phyloP scores from a whole-genome alignment of 2,888 invertebrate genomes.

The Eulithis prunata region DNA sequence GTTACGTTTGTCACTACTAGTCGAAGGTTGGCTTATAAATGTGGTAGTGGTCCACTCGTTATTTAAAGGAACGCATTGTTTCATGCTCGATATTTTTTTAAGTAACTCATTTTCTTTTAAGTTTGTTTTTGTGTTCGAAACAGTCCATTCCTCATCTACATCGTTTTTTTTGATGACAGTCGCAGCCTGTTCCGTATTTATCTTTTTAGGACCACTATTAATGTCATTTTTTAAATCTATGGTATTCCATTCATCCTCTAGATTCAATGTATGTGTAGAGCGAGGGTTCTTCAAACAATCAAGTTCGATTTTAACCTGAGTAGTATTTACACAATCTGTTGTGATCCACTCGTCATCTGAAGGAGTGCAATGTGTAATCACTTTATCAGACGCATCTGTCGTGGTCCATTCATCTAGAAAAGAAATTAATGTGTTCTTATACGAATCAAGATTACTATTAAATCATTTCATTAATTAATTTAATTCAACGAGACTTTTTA shows the following conservation, averaged over 20 bases:
- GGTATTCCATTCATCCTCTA: conserved; percentile 12
- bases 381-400: conserved; percentile 10
- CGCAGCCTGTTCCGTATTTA: neutral
- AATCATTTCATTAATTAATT: no score
- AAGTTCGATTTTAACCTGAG: neutral
- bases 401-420: conserved; percentile 31
- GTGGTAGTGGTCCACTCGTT: conserved; percentile 12
- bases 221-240: neutral
- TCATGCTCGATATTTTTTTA: neutral
- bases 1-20: neutral
- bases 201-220: neutral
- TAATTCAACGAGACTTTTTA: no score
- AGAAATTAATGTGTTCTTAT: conserved; percentile 12
- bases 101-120: neutral
- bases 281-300: neutral
- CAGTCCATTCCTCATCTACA: conserved; percentile 10
- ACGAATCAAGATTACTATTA: no score
- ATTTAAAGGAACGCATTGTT: neutral
- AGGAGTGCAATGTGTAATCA: conserved; percentile 1
- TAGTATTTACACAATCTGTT: conserved; percentile 3
- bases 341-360: conserved; percentile 16
- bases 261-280: neutral
- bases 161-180: neutral
- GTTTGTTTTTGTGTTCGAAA: conserved; percentile 1
- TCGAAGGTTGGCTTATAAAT: neutral